These are phyloP conservation scores for Lynx canadensis DNA, from an alignment of 2,113 vertebrate genomes.

Conservation along the genomic window DNA sequence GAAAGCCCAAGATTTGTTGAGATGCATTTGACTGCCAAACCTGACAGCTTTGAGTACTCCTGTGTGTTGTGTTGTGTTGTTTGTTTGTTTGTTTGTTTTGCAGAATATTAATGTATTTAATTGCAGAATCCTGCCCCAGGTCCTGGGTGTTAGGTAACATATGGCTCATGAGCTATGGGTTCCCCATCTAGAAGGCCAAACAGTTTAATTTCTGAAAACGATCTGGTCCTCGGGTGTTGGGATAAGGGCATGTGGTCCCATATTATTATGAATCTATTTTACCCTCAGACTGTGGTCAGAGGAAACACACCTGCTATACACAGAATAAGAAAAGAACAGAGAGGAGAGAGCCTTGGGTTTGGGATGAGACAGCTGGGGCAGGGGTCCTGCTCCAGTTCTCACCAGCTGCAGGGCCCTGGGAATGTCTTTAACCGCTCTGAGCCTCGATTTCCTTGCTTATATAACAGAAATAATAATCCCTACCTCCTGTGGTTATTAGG, in stretches of 20 bases:
- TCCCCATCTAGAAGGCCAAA: not conserved
- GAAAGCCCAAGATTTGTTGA: not conserved
- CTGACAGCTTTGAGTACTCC: not conserved
- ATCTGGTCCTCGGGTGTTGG: not conserved
- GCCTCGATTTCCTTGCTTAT: not conserved
- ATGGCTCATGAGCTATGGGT: not conserved
- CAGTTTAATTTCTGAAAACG: not conserved
- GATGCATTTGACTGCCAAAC: not conserved
- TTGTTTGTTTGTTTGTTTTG: not conserved
- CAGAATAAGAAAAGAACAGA: not conserved
- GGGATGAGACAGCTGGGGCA: not conserved
- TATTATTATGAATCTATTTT: not conserved
- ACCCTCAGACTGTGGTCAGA: not conserved
- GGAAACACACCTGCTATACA: not conserved
- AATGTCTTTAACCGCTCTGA: not conserved
- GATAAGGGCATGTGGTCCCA: not conserved
- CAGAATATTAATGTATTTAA: slow-evolving; percentile 51
- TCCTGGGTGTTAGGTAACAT: not conserved
- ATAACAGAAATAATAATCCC: not conserved
- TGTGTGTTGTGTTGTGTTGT: not conserved
- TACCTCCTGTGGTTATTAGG: not conserved
- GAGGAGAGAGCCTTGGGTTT: not conserved
- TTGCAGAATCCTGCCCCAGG: not conserved
- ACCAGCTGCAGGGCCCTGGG: not conserved
- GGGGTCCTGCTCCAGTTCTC: not conserved